Percentiles rank a stretch among this genome's conserved stretches.
phyloP scores from a whole-genome alignment of 2,797 vertebrate species.

The Crocodylus rhombifer region DNA sequence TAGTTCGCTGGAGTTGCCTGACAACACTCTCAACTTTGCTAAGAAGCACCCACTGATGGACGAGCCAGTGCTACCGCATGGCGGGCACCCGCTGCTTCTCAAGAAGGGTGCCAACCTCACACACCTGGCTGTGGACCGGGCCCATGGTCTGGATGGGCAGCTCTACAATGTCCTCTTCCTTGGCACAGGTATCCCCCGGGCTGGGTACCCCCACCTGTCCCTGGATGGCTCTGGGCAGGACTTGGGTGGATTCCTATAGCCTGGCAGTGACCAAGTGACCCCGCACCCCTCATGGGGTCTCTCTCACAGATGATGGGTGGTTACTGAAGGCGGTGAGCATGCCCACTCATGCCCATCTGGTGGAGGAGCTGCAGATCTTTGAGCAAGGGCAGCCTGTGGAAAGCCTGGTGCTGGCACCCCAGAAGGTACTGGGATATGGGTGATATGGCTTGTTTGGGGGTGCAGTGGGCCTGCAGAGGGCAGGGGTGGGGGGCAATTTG shows the following conservation, averaged over 20 bases:
- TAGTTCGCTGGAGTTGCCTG: slow-evolving; percentile 94
- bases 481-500: background rate
- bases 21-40: slow-evolving; percentile 96
- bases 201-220: accelerated
- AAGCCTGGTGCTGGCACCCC: slow-evolving; percentile 90
- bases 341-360: slow-evolving; percentile 87
- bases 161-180: slow-evolving; percentile 93
- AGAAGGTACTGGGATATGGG: slow-evolving; percentile 82
- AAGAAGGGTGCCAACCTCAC: slow-evolving; percentile 95
- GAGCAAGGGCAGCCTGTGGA: slow-evolving; percentile 89
- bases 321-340: slow-evolving; percentile 91
- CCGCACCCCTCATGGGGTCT: too few relatives aligned
- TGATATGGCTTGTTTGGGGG: background rate
- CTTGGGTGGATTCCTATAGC: too few relatives aligned
- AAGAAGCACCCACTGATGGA: slow-evolving; percentile 98
- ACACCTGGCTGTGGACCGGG: slow-evolving; percentile 89
- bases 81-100: slow-evolving; percentile 90
- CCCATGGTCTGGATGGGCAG: slow-evolving; percentile 85
- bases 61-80: slow-evolving; percentile 82
- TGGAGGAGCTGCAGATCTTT: slow-evolving; percentile 97
- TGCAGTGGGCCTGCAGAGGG: background rate
- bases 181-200: slow-evolving; percentile 86
- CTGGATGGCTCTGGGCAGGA: too few relatives aligned
- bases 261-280: too few relatives aligned
- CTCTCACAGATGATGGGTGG: slow-evolving; percentile 89